Base-by-base conservation (phyloP, 2,113 vertebrate species). In the Spheniscus mendiculus region DNA sequence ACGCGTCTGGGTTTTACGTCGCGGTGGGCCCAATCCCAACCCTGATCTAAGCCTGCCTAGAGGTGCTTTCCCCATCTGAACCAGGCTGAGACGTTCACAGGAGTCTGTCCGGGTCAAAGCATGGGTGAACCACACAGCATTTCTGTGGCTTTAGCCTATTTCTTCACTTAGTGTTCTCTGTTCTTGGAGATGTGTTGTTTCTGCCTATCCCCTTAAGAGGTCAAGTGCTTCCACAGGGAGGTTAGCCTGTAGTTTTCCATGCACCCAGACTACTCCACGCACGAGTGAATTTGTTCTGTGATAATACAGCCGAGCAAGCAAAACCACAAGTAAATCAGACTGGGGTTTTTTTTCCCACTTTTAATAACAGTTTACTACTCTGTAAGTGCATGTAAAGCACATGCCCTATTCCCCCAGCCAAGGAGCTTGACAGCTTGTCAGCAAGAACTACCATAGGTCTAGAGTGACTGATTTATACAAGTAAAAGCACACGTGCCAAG, bases 401-500 rank as follows among this genome's bases (percentile, higher is more conserved):
- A 61, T 94, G 90, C 73, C 95, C 85, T 52, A 6, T 16, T 92
- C 83, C 80, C 89, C 78, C 62, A 87, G 97, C 96, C 97, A 96
- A 95, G 78, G 63, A 93, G 83, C 94, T 23, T 80, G 95, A 98
- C 95, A 96, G 94, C 79, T 70, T 95, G 94, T 94, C 96, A 96
- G 91, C 96, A 92, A 87, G 96, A 97, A 85, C 96, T 96, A 96
- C 93, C 94, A 74, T 72, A 91, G 96, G 90, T 89, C 97, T 71
- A 11, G 52, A 96, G 91, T 93, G 93, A 93, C 89, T 97, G 97
- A 97, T 98, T 97, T 98, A 97, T 82, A 59, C 96, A 94, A 97
- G 91, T 25, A 34, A 72, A 89, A 96, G 89, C 76, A 83, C 87
- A 95, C 45, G 78, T 86, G 96, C 96, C 95, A 97, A 89, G 90